A percentile compares a stretch with the other conserved stretches of the same genome.
These are phyloP conservation scores for Ctenosaura bakeri DNA, from an alignment of 2,797 vertebrate species.

Conservation along the genomic window DNA sequence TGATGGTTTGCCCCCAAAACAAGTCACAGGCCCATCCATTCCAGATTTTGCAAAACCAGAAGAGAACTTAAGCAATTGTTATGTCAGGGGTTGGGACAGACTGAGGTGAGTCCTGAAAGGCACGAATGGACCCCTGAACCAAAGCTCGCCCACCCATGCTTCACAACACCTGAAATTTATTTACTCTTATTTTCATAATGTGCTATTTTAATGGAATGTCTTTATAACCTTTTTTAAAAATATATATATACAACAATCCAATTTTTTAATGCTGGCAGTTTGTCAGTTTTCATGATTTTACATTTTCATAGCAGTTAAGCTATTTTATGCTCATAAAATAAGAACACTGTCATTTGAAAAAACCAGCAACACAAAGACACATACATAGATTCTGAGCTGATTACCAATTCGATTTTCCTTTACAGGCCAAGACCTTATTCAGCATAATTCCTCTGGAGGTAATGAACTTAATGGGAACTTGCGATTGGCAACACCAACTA, in stretches of 20 bases:
- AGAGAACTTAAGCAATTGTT: no score
- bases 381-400: neutral
- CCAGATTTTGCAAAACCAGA: no score
- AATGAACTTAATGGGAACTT: slow-evolving; percentile 85
- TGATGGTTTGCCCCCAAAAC: no score
- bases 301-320: neutral
- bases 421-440: slow-evolving; percentile 90
- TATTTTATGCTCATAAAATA: neutral
- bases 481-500: slow-evolving; percentile 80
- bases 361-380: neutral
- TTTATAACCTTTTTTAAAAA: neutral
- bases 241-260: neutral
- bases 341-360: neutral
- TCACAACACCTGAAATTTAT: no score
- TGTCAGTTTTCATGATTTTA: neutral
- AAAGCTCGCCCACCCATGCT: no score
- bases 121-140: no score
- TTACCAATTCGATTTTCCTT: slow-evolving; percentile 27
- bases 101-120: no score
- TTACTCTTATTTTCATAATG: neutral
- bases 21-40: no score
- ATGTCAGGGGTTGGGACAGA: no score
- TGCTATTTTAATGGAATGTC: neutral
- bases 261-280: neutral
- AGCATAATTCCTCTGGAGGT: slow-evolving; percentile 79